Base-by-base conservation (phyloP, 2,888 invertebrate genomes). In the Vannuccia rotundouncinata region DNA sequence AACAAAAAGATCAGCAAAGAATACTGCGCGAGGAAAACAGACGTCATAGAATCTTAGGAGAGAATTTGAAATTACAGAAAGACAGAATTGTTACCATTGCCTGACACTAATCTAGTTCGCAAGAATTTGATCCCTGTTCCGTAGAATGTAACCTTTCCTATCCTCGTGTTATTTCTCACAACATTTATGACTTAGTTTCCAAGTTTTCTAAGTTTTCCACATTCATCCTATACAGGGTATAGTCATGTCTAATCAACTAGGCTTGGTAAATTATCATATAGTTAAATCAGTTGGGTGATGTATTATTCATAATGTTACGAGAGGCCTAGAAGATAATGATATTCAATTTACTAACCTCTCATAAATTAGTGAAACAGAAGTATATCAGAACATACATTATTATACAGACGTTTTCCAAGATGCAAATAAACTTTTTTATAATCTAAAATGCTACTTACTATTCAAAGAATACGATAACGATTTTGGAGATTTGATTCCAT, bases 61-160 rank as follows among this genome's bases (percentile, higher is more conserved):
- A 66, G 66, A 66, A 66, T 66, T 17, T 66, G 22, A 66, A 66
- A 66, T 22, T 66, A 66, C 66, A 66, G 66, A 66, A 66, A 66
- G 66, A 66, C 66, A 66, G 66, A 66, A 66, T 66, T 13, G 22
- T 66, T 22, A 66, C 45, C 45, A 45, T 45, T 45, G 45, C 45
- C 45, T 45, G 45, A 45, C 45, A 45, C 10, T 13, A 45, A 45
- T 17, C 45, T 17, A 45, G 10, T 45, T 17, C 45, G 5, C 45
- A 45, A 13, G 66, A 66, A 66, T 22, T 66, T 66, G 66, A 5
- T 66, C 10, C 66, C 2, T 66, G 66, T 13, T 66, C 66, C 25
- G 5, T 22, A n/a, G n/a, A n/a, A n/a, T n/a, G n/a, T n/a, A n/a
- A n/a, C n/a, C n/a, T n/a, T n/a, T n/a, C n/a, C n/a, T n/a, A n/a